Evolutionary conservation across 2,797 vertebrate genomes (phyloP).

Genomic region (Enteromius argenteus): DNA sequence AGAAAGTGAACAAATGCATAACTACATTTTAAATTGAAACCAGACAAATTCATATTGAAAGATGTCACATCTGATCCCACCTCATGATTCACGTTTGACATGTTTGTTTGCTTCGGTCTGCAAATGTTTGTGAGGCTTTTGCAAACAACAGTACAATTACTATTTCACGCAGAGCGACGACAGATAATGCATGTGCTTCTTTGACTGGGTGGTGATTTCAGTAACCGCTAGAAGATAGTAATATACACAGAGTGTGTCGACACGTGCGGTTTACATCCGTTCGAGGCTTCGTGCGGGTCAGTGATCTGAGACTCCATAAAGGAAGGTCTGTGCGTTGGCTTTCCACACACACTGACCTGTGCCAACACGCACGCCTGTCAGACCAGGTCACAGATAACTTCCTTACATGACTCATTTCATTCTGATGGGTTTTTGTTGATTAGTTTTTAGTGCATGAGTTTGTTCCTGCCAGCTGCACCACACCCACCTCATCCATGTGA

Average conservation of each 20-base stretch:
- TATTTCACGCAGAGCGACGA: constrained; percentile 5
- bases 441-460: not conserved
- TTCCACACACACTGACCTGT: constrained; percentile 11
- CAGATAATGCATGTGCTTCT: not conserved
- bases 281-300: not conserved
- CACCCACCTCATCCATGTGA: not conserved
- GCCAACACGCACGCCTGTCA: not conserved
- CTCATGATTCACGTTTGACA: constrained; percentile 12
- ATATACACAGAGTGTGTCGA: not conserved
- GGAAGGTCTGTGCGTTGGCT: not conserved
- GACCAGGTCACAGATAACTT: not conserved
- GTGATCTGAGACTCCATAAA: not conserved
- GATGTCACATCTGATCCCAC: constrained; percentile 8
- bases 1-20: constrained; percentile 1
- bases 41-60: not conserved
- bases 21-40: constrained; percentile 9
- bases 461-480: constrained; percentile 4
- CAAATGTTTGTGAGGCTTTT: constrained; percentile 30
- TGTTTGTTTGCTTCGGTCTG: constrained; percentile 15
- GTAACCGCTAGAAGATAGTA: not conserved
- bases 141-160: constrained; percentile 13
- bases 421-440: constrained; percentile 6
- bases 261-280: not conserved
- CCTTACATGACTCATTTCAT: constrained; percentile 13
- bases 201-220: not conserved